phyloP scores from a whole-genome alignment of 2,113 vertebrate genomes.

The Axis porcinus region DNA sequence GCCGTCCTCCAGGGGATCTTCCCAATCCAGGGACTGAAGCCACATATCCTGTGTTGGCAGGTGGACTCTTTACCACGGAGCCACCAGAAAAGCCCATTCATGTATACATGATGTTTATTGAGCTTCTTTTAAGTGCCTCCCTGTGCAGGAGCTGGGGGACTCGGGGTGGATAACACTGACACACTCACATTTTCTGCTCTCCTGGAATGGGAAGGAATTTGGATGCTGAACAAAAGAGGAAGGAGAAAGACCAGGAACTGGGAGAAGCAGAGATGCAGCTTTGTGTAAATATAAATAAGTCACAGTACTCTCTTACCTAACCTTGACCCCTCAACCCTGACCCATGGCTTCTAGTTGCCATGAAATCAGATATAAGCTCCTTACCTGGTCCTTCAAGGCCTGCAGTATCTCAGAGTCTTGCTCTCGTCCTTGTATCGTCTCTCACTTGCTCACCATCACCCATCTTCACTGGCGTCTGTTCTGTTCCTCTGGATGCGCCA shows the following conservation, averaged over 20 bases:
- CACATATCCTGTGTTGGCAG: not conserved
- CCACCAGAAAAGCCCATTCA: not conserved
- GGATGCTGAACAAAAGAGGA: not conserved
- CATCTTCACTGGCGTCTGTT: not conserved
- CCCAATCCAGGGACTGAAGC: not conserved
- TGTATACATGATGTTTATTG: rapidly evolving
- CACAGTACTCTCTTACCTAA: not conserved
- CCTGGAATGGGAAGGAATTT: not conserved
- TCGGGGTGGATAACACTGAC: rapidly evolving
- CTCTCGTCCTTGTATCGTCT: not conserved
- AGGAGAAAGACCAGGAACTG: not conserved
- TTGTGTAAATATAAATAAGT: not conserved
- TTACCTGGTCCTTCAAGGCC: not conserved
- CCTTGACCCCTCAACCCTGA: rapidly evolving
- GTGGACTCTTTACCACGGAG: not conserved
- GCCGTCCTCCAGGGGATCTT: not conserved
- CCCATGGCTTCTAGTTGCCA: not conserved
- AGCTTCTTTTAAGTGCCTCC: not conserved
- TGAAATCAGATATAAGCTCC: not conserved
- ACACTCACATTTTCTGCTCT: not conserved
- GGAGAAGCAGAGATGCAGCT: not conserved
- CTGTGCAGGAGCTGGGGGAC: not conserved
- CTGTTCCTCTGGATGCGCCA: not conserved
- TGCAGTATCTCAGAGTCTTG: not conserved
- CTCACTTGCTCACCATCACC: not conserved